phyloP scores from a whole-genome alignment of 1,140 invertebrate species.

The Zaprionus vittiger region DNA sequence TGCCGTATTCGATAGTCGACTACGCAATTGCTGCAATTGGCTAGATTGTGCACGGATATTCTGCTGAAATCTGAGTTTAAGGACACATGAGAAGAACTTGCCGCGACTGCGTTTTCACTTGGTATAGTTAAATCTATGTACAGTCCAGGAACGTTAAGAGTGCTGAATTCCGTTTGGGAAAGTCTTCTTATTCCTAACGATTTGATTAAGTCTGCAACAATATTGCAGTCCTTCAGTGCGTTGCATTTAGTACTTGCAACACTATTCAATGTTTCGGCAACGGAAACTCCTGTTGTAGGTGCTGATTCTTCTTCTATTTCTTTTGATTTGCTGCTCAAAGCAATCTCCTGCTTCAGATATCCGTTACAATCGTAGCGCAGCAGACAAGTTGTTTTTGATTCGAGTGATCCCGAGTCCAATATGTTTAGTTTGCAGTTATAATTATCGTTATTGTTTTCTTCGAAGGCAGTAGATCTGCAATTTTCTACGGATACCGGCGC shows the following conservation, averaged over 20 bases:
- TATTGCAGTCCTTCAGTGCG: not conserved
- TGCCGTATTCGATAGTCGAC: constrained; percentile 18
- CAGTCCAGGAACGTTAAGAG: constrained; percentile 4
- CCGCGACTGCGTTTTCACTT: constrained; percentile 40
- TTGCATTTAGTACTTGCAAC: not conserved
- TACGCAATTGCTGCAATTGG: not conserved
- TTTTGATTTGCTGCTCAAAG: constrained; percentile 28
- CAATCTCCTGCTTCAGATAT: constrained; percentile 55
- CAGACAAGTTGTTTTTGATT: constrained; percentile 44
- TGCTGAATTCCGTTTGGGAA: constrained; percentile 8
- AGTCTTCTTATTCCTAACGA: not conserved
- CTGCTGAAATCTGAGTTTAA: constrained; percentile 42
- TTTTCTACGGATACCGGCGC: constrained; percentile 38
- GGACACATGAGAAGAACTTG: constrained; percentile 32
- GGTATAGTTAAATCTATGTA: constrained; percentile 27
- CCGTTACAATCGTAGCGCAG: constrained; percentile 71
- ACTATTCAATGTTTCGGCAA: not conserved
- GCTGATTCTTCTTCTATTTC: not conserved
- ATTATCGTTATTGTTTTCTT: constrained; percentile 54
- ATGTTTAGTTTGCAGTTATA: constrained; percentile 62
- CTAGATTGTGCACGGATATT: constrained; percentile 26
- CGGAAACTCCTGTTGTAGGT: not conserved
- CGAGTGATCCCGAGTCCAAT: constrained; percentile 10
- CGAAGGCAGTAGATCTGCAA: constrained; percentile 39
- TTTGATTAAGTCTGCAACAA: not conserved